Evolutionary conservation across 2,113 vertebrate genomes (phyloP).

Genomic region (Halichoeres trimaculatus): DNA sequence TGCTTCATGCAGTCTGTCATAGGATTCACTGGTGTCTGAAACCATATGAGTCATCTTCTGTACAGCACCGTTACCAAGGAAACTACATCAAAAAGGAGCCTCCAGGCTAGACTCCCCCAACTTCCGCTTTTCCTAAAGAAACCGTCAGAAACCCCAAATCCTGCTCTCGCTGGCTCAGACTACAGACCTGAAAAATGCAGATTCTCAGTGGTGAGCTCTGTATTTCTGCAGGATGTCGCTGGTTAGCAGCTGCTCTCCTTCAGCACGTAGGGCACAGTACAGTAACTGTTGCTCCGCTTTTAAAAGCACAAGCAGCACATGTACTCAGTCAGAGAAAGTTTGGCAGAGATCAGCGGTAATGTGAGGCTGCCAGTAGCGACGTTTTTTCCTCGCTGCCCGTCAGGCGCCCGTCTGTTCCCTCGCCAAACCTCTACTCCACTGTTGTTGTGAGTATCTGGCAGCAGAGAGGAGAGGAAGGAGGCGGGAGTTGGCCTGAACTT

Average conservation of each 20-base stretch:
- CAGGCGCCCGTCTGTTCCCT: slow-evolving; percentile 29
- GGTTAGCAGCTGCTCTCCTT: neutral
- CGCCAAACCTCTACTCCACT: slow-evolving; percentile 31
- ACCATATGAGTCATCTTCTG: neutral
- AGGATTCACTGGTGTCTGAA: slow-evolving; percentile 6
- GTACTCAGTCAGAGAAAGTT: slow-evolving; percentile 32
- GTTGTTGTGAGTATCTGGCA: slow-evolving; percentile 54
- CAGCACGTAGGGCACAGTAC: neutral
- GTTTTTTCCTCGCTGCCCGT: slow-evolving; percentile 26
- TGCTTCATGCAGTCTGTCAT: neutral
- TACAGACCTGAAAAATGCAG: neutral
- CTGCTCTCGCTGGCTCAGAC: neutral
- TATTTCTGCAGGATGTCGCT: slow-evolving; percentile 10
- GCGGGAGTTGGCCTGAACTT: slow-evolving; percentile 38
- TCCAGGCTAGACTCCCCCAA: neutral
- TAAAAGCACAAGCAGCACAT: slow-evolving; percentile 35
- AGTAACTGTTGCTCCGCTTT: slow-evolving; percentile 6
- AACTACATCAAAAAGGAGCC: slow-evolving; percentile 1
- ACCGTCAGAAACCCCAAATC: neutral
- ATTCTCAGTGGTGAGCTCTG: neutral
- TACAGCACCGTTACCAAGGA: neutral
- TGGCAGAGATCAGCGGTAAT: slow-evolving; percentile 11
- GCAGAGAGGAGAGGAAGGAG: neutral
- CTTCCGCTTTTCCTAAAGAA: neutral
- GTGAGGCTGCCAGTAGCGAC: slow-evolving; percentile 25